Conservation (phyloP, 2,888 invertebrate species). For the Stegana nigrithorax region DNA sequence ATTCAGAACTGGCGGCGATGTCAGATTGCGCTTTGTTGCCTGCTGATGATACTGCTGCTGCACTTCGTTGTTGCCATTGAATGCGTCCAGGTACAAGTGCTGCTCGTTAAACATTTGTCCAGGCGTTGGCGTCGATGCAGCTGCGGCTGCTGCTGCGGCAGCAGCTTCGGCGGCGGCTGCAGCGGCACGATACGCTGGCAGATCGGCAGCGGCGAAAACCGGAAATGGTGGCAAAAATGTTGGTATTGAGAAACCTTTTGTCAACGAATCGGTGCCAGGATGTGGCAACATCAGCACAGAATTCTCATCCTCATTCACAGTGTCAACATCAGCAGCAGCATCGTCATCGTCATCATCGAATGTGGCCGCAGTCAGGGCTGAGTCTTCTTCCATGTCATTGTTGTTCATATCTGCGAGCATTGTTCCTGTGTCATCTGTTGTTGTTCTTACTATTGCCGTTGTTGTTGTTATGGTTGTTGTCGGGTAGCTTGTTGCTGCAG, state of each 20-base stretch:
- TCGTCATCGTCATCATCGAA: too few relatives aligned
- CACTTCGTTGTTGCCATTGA: constrained; percentile 29
- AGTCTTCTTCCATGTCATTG: neutral
- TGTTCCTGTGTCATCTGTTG: too few relatives aligned
- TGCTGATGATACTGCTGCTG: constrained; percentile 36
- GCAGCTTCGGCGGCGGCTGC: constrained; percentile 43
- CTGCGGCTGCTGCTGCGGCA: constrained; percentile 38
- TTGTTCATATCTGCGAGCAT: too few relatives aligned
- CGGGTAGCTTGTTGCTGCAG: too few relatives aligned
- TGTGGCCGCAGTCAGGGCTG: too few relatives aligned
- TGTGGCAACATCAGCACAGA: constrained; percentile 31
- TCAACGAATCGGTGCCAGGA: constrained; percentile 57
- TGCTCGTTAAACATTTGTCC: constrained; percentile 55
- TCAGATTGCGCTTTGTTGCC: constrained; percentile 47
- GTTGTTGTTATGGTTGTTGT: too few relatives aligned
- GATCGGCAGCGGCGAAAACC: constrained; percentile 60
- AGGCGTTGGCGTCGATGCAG: constrained; percentile 35
- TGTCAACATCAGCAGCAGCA: too few relatives aligned
- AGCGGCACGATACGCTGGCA: constrained; percentile 55
- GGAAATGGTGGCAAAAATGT: constrained; percentile 64
- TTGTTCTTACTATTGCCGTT: too few relatives aligned
- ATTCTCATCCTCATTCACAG: neutral
- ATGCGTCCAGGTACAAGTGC: constrained; percentile 59
- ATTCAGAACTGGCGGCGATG: constrained; percentile 73
- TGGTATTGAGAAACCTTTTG: constrained; percentile 64